A percentile compares a stretch with the other conserved stretches of the same genome.
phyloP scores from a whole-genome alignment of 1,140 invertebrate species.

The Olivierus martensii region DNA sequence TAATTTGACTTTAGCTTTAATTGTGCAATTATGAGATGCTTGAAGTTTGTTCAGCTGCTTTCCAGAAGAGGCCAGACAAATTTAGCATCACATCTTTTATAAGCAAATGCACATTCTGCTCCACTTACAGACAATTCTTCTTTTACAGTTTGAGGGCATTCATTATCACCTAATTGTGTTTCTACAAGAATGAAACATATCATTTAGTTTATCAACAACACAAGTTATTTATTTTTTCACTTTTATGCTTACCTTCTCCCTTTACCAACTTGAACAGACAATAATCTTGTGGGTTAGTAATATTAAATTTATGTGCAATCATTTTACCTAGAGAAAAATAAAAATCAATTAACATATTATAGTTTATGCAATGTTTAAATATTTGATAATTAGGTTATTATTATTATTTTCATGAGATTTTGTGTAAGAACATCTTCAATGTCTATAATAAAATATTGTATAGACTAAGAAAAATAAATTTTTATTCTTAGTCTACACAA shows the following conservation, averaged over 20 bases:
- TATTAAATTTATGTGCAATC: slow-evolving; percentile 79
- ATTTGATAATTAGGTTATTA: no score
- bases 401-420: no score
- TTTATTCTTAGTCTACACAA: no score
- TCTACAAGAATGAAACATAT: slow-evolving; percentile 43
- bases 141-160: slow-evolving; percentile 74
- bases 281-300: slow-evolving; percentile 93
- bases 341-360: no score
- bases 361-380: no score
- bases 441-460: no score
- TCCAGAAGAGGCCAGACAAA: slow-evolving; percentile 70
- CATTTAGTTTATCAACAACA: slow-evolving; percentile 12
- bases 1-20: no score
- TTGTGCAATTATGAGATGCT: no score
- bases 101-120: slow-evolving; percentile 78
- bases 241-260: slow-evolving; percentile 54
- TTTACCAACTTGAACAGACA: slow-evolving; percentile 80
- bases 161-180: slow-evolving; percentile 67
- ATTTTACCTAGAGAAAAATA: slow-evolving; percentile 41
- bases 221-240: slow-evolving; percentile 9
- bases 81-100: slow-evolving; percentile 88
- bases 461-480: no score
- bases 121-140: slow-evolving; percentile 47
- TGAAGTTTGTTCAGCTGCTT: neutral
- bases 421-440: no score